These are phyloP conservation scores for Netelia inedita DNA, from an alignment of 2,888 invertebrate species.

Conservation along the genomic window DNA sequence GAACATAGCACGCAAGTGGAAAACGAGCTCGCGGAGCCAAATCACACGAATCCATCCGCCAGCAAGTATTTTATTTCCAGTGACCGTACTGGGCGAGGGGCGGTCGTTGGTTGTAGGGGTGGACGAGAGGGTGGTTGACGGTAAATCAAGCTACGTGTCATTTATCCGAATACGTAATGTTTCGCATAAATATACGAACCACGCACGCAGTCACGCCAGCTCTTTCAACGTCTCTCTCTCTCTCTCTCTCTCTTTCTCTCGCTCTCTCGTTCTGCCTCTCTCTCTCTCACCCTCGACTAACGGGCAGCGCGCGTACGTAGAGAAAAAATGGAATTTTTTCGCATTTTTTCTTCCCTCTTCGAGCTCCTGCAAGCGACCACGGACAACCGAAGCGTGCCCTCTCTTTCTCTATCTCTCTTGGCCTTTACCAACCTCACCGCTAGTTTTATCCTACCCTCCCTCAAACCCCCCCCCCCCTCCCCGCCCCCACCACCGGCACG, in stretches of 20 bases:
- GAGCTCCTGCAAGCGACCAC: constrained; percentile 54
- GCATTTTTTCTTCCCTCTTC: constrained; percentile 42
- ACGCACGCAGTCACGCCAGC: constrained; percentile 75
- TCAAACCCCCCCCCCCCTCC: too few species aligned
- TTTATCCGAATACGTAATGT: constrained; percentile 83
- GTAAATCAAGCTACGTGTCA: constrained; percentile 84
- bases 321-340: constrained; percentile 39
- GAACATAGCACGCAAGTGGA: constrained; percentile 64
- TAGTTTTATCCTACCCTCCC: constrained; percentile 64
- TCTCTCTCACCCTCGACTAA: constrained; percentile 16
- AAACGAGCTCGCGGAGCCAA: constrained; percentile 66
- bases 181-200: constrained; percentile 80
- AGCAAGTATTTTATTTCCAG: constrained; percentile 70
- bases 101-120: not conserved
- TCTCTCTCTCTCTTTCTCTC: constrained; percentile 14
- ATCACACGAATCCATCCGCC: constrained; percentile 80
- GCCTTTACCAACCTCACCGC: constrained; percentile 51
- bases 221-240: constrained; percentile 35
- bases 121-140: constrained; percentile 67
- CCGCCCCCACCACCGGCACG: constrained; percentile 19
- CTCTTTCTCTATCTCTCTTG: constrained; percentile 43
- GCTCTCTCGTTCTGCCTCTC: constrained; percentile 18
- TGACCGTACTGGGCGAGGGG: constrained; percentile 27
- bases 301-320: constrained; percentile 27
- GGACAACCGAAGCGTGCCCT: constrained; percentile 44